phyloP scores from a whole-genome alignment of 2,113 vertebrate genomes.

The Crypturellus undulatus region DNA sequence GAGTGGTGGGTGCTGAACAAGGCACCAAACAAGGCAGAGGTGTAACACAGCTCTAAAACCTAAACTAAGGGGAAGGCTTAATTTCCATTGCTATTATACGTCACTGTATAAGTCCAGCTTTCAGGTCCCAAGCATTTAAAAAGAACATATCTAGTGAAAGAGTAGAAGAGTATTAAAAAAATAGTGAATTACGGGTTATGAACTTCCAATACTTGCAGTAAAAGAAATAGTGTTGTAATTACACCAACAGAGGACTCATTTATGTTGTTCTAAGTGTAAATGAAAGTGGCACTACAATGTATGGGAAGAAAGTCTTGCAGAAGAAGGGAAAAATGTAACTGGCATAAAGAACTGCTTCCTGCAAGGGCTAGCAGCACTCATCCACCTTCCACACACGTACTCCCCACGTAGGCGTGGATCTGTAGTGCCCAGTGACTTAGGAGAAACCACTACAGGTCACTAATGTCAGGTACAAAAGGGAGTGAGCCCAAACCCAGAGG shows the following conservation, averaged over 20 bases:
- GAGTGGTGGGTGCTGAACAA: background rate
- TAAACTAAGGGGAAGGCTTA: background rate
- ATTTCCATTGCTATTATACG: slow-evolving; percentile 23
- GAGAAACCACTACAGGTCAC: background rate
- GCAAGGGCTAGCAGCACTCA: background rate
- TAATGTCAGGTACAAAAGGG: background rate
- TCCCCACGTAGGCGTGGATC: background rate
- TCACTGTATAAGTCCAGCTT: slow-evolving; percentile 30
- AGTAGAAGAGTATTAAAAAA: slow-evolving; percentile 35
- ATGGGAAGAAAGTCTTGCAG: background rate
- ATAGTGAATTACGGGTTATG: slow-evolving; percentile 55
- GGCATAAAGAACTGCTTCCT: background rate
- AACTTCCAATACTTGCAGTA: slow-evolving; percentile 19
- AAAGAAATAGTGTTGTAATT: slow-evolving; percentile 15
- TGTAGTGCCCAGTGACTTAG: background rate
- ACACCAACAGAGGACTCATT: slow-evolving; percentile 7
- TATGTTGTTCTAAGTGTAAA: slow-evolving; percentile 13
- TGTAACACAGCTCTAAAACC: background rate
- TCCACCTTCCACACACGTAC: background rate
- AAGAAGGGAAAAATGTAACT: background rate
- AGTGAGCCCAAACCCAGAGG: background rate
- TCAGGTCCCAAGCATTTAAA: slow-evolving; percentile 34
- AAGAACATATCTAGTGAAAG: slow-evolving; percentile 34
- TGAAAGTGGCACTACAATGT: background rate
- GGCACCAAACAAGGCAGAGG: background rate